Conservation (phyloP, 2,113 vertebrate genomes). For the Myiozetetes cayanensis region DNA sequence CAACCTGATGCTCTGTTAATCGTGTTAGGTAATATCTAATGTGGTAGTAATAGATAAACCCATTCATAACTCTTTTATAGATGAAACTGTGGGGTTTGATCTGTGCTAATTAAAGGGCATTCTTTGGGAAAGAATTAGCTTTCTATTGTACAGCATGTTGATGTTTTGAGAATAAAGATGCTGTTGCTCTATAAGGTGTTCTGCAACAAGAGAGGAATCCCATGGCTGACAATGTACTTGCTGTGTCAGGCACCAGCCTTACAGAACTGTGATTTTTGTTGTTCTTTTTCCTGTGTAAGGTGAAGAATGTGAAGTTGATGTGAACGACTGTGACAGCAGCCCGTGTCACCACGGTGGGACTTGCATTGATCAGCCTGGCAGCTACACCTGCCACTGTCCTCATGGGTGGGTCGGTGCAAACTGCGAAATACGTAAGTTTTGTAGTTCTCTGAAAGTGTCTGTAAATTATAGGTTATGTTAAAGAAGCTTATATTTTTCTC, state of each 20-base stretch:
- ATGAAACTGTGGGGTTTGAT: not conserved
- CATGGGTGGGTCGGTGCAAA: constrained; percentile 94
- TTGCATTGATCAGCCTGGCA: constrained; percentile 91
- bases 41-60: not conserved
- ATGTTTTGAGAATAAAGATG: not conserved
- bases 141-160: not conserved
- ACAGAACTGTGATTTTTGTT: not conserved
- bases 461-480: not conserved
- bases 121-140: not conserved
- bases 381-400: constrained; percentile 91
- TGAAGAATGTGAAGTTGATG: constrained; percentile 88
- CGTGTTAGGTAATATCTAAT: not conserved
- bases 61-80: not conserved
- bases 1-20: not conserved
- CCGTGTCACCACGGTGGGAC: constrained; percentile 93
- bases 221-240: not conserved
- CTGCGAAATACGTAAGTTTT: constrained; percentile 96
- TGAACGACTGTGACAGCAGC: constrained; percentile 93
- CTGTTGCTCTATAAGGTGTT: not conserved
- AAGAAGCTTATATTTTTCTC: not conserved
- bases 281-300: constrained; percentile 64
- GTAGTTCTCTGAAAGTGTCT: not conserved
- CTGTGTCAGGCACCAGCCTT: not conserved
- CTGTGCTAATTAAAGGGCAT: not conserved
- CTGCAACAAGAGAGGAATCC: not conserved